phyloP scores from a whole-genome alignment of 2,888 invertebrate genomes.

The Polylopha cassiicola region DNA sequence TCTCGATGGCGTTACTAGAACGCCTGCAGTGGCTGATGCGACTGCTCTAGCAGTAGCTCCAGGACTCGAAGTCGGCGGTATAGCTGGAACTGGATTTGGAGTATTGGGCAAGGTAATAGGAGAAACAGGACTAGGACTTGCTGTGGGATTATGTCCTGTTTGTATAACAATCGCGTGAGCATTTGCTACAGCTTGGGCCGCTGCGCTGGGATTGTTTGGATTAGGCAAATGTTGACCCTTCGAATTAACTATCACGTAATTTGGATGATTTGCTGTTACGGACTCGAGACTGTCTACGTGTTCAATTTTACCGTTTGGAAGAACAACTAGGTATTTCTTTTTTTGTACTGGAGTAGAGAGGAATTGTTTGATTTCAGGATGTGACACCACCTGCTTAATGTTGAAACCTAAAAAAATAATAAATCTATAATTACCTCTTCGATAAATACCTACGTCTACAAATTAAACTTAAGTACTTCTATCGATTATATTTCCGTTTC shows the following conservation, averaged over 20 bases:
- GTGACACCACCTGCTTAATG: slow-evolving; percentile 11
- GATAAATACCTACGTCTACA: no score
- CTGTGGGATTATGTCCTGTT: no score
- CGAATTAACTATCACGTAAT: slow-evolving; percentile 9
- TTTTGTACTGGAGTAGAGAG: background rate
- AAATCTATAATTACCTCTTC: no score
- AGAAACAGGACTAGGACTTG: no score
- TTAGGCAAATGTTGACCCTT: slow-evolving; percentile 10
- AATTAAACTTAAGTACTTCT: no score
- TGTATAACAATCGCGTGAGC: slow-evolving; percentile 12
- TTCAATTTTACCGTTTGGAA: slow-evolving; percentile 10
- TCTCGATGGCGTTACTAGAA: no score
- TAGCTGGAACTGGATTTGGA: no score
- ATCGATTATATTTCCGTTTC: no score
- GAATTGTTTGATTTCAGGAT: slow-evolving; percentile 9
- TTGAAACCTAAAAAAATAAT: slow-evolving; percentile 12
- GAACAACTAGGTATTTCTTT: slow-evolving; percentile 5
- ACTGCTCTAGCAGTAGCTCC: no score
- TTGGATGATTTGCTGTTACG: slow-evolving; percentile 5
- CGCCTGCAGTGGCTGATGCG: no score
- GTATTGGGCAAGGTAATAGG: no score
- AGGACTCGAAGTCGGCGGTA: no score
- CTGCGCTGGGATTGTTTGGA: background rate
- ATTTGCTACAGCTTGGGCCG: slow-evolving; percentile 1
- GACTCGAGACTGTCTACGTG: slow-evolving; percentile 9